Evolutionary conservation across 2,113 vertebrate species (phyloP), one percentile per base, ranked within the genome.

Genomic region (Trogon surrucura): DNA sequence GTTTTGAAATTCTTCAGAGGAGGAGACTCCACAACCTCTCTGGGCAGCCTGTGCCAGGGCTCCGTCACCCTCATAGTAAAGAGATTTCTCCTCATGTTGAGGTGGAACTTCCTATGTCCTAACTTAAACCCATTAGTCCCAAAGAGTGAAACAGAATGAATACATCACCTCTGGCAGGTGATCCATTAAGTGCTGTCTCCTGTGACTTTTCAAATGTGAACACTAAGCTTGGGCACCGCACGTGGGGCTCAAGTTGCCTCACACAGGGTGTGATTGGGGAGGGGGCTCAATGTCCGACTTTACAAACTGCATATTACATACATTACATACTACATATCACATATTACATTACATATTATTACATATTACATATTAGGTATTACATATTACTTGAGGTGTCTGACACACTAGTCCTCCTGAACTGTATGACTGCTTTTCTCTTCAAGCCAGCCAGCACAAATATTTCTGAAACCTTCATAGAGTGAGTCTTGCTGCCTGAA

Each of bases 271-370:
- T 11, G 9, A 11, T 4, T 32, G 16, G 8, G 29, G 18, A 65
- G 26, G 6, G 18, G 30, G 16, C 18, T 77, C 2, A 0, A 34
- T 1, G 0, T 13, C 21, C 4, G 22, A 18, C n/a, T 47, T 48
- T 36, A 51, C 21, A 10, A 36, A 36, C 36, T 36, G 36, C 36
- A 36, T 36, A 36, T 36, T 36, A 36, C 36, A 36, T 36, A 36
- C 36, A 36, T 36, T 36, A 36, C 36, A 36, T 36, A 36, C 9
- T 36, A 36, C 36, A 36, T 36, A 36, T 36, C 36, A 36, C 36
- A 36, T 36, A 36, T 36, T 36, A 36, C 36, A 36, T 36, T 36
- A 36, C 36, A 36, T 36, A 36, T 36, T 36, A 36, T 36, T 36
- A 36, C 36, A 36, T 36, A 36, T 36, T 36, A 36, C 36, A 36